A percentile compares a stretch with the other conserved stretches of the same genome.
These are phyloP conservation scores for Hemiscyllium ocellatum DNA, from an alignment of 2,113 vertebrate species.

Conservation along the genomic window DNA sequence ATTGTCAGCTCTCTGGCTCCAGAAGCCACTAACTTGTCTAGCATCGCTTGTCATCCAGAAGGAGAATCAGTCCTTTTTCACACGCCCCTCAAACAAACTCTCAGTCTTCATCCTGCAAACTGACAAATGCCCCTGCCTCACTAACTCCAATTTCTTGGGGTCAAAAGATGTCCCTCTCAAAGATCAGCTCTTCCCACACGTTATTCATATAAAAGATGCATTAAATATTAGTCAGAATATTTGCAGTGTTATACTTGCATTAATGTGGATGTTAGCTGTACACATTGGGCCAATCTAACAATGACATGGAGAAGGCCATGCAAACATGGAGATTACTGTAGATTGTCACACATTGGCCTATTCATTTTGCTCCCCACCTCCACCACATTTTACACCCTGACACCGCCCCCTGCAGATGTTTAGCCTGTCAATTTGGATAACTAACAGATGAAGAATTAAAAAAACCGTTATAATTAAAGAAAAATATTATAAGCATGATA, in stretches of 20 bases:
- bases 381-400: neutral
- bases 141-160: neutral
- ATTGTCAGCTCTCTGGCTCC: neutral
- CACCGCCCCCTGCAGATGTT: neutral
- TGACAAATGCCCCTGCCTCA: neutral
- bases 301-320: neutral
- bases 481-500: neutral
- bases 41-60: neutral
- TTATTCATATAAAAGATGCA: neutral
- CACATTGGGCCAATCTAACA: neutral
- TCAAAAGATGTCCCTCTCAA: neutral
- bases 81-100: too few species aligned
- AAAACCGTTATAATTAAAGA: neutral
- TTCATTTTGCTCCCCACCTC: too few species aligned
- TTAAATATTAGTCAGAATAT: neutral
- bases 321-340: neutral
- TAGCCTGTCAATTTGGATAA: neutral
- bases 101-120: too few species aligned
- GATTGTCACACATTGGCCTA: neutral
- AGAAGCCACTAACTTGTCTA: neutral
- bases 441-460: too few species aligned
- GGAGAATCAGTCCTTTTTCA: neutral
- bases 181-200: too few species aligned
- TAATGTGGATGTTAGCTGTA: neutral
- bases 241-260: neutral